phyloP scores from a whole-genome alignment of 37 sponge, comb jelly and placozoan species.

The Petrosia ficiformis region DNA sequence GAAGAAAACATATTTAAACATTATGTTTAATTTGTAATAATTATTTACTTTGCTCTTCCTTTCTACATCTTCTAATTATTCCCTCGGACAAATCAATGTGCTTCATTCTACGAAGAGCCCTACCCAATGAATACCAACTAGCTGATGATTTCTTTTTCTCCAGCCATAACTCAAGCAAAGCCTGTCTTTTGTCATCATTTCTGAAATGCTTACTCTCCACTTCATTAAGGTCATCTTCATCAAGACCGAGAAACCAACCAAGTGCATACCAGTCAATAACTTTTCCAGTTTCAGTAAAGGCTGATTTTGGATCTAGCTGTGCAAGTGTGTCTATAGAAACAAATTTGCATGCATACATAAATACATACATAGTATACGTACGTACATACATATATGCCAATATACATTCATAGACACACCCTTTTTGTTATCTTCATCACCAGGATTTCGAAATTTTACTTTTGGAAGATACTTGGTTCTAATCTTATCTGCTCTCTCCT shows the following conservation, averaged over 20 bases:
- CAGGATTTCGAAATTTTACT: too few species aligned
- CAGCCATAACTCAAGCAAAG: not conserved
- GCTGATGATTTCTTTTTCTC: not conserved
- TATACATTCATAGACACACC: too few species aligned
- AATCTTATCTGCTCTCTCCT: too few species aligned
- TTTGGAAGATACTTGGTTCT: too few species aligned
- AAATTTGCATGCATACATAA: not conserved
- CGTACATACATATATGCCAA: too few species aligned
- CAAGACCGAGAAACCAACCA: not conserved
- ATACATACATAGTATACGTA: not conserved
- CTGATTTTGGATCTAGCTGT: not conserved
- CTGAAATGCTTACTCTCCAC: not conserved
- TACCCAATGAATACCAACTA: not conserved
- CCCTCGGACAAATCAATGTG: too few species aligned
- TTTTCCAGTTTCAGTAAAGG: not conserved
- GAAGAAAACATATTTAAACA: too few species aligned
- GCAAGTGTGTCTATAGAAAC: not conserved
- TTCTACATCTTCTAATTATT: too few species aligned
- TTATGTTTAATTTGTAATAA: too few species aligned
- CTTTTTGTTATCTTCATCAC: too few species aligned
- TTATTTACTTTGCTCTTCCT: too few species aligned
- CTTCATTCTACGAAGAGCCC: not conserved
- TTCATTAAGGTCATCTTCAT: too few species aligned
- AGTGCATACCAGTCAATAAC: not conserved
- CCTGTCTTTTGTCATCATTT: not conserved